These are phyloP conservation scores for Drymodes brunneopygia DNA, from an alignment of 2,113 vertebrate genomes.

Conservation along the genomic window DNA sequence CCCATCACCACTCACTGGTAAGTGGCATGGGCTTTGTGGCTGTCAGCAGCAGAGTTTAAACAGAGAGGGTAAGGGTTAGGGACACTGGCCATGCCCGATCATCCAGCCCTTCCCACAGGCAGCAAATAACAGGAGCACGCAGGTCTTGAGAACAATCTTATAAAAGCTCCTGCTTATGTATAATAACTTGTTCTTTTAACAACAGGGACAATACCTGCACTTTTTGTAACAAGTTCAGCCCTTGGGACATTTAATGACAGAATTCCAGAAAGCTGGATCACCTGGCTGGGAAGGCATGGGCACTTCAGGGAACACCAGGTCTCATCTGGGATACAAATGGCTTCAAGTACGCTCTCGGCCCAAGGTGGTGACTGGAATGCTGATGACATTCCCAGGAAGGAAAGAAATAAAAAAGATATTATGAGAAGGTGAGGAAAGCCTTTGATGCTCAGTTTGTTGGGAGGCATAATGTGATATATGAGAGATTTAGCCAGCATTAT, in stretches of 20 bases:
- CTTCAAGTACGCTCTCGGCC: not conserved
- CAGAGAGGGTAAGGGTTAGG: not conserved
- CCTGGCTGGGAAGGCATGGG: not conserved
- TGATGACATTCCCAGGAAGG: not conserved
- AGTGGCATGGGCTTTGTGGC: not conserved
- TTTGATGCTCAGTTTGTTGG: slow-evolving; percentile 51
- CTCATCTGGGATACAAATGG: not conserved
- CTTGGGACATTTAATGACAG: not conserved
- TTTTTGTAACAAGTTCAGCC: not conserved
- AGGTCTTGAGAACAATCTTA: not conserved
- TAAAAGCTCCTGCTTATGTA: not conserved
- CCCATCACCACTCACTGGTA: not conserved
- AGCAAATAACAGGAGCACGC: not conserved
- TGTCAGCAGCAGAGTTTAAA: not conserved
- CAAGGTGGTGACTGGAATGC: not conserved
- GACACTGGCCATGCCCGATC: not conserved
- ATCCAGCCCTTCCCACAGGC: not conserved
- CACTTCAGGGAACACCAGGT: not conserved
- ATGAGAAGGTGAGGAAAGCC: not conserved
- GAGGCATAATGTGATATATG: not conserved
- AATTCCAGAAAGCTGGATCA: not conserved
- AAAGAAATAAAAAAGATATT: not conserved
- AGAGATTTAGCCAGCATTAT: slow-evolving; percentile 33
- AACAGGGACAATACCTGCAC: not conserved
- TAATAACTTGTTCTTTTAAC: not conserved